These are phyloP conservation scores for Spisula subtruncata DNA, from an alignment of 2,888 invertebrate genomes.

Conservation along the genomic window DNA sequence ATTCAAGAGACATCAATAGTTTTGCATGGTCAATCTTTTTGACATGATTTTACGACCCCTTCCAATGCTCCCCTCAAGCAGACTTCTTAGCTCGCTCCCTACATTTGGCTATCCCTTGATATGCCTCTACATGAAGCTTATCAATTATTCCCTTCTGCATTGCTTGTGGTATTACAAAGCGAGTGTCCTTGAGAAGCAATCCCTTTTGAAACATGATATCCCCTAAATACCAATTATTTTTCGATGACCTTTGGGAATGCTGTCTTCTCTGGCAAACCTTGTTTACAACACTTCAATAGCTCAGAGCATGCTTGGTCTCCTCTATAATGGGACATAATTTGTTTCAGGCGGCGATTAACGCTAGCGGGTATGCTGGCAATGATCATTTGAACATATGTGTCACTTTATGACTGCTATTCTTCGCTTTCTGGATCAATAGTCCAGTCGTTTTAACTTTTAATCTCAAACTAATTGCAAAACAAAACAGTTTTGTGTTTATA, in stretches of 20 bases:
- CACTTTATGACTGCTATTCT: not conserved
- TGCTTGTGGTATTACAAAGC: too few relatives aligned
- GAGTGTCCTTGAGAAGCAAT: too few relatives aligned
- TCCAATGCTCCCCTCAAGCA: constrained; percentile 60
- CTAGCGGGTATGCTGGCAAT: constrained; percentile 43
- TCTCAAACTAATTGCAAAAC: too few relatives aligned
- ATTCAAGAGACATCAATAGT: constrained; percentile 62
- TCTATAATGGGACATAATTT: constrained; percentile 16
- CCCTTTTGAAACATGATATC: too few relatives aligned
- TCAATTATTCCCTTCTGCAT: too few relatives aligned
- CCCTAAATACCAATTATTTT: too few relatives aligned
- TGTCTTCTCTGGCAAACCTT: constrained; percentile 39
- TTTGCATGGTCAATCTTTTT: constrained; percentile 60
- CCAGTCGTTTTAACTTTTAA: too few relatives aligned
- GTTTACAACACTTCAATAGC: constrained; percentile 18
- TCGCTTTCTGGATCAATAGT: constrained; percentile 32
- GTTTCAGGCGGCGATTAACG: constrained; percentile 24
- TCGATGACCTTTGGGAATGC: constrained; percentile 14
- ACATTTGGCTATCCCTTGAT: constrained; percentile 71
- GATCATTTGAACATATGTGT: too few relatives aligned
- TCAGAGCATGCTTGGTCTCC: constrained; percentile 2
- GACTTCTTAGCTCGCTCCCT: constrained; percentile 65
- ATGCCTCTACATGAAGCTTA: too few relatives aligned
- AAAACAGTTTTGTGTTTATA: too few relatives aligned
- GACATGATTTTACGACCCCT: constrained; percentile 63